A percentile compares a stretch with the other conserved stretches of the same genome.
Conservation (phyloP, 37 sponge, comb jelly and placozoan genomes). For the Halichondria panicea region DNA sequence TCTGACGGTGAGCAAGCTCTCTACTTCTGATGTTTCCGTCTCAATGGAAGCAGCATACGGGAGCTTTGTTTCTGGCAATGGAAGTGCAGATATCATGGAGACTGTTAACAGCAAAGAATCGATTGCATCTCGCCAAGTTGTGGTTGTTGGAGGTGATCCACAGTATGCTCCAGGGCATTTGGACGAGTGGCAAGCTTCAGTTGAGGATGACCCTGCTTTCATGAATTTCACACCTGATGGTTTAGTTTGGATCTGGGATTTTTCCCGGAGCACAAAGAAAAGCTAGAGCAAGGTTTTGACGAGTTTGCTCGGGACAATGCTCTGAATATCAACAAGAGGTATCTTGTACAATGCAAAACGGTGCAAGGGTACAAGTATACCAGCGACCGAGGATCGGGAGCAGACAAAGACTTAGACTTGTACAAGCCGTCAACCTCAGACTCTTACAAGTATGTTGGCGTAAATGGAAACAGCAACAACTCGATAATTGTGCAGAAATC, state of each 20-base stretch:
- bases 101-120: not conserved
- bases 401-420: not conserved
- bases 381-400: not conserved
- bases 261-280: not conserved
- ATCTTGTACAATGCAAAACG: not conserved
- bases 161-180: not conserved
- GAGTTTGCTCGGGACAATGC: not conserved
- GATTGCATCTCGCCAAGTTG: not conserved
- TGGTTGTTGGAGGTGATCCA: conserved; percentile 1
- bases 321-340: not conserved
- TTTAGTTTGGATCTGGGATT: not conserved
- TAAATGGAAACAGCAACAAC: not conserved
- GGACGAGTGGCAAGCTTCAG: conserved; percentile 1
- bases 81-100: not conserved
- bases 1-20: conserved; percentile 1
- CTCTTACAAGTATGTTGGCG: not conserved
- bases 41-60: conserved; percentile 4
- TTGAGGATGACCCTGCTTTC: not conserved
- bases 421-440: not conserved
- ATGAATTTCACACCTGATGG: conserved; percentile 8
- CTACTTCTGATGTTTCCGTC: not conserved
- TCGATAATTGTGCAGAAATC: not conserved
- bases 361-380: not conserved
- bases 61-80: not conserved
- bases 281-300: conserved; percentile 9